phyloP scores from a whole-genome alignment of 2,113 vertebrate species.

The Crotalus tigris region DNA sequence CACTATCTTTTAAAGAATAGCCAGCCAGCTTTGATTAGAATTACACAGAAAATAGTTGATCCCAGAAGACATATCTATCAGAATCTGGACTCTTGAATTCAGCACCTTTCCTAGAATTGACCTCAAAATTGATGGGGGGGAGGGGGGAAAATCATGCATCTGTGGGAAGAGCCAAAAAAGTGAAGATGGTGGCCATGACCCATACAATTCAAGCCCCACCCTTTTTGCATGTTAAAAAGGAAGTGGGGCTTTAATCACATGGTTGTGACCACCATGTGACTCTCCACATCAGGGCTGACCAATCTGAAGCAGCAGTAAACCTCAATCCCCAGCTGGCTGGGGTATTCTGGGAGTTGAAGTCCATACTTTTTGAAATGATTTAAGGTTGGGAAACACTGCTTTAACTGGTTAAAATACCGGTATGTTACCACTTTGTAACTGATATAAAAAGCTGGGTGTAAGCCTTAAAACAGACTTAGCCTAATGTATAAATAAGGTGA shows the following conservation, averaged over 20 bases:
- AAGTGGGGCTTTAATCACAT: not conserved
- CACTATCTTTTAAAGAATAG: not conserved
- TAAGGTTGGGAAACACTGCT: too few relatives aligned
- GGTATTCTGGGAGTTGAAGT: too few relatives aligned
- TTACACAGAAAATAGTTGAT: not conserved
- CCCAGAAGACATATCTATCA: not conserved
- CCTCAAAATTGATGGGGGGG: not conserved
- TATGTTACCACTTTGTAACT: not conserved
- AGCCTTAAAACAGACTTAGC: not conserved
- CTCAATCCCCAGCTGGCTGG: too few relatives aligned
- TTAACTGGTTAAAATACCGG: not conserved
- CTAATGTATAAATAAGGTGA: not conserved
- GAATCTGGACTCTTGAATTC: not conserved
- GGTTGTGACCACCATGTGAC: not conserved
- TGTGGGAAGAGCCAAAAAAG: not conserved
- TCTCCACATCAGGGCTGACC: not conserved
- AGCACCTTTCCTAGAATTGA: not conserved
- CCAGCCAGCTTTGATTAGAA: not conserved
- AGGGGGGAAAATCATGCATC: not conserved
- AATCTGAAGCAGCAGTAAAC: not conserved
- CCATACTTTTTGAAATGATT: too few relatives aligned
- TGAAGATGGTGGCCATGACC: not conserved
- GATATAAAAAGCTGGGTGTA: not conserved
- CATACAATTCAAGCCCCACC: not conserved
- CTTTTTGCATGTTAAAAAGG: not conserved